A percentile compares a stretch with the other conserved stretches of the same genome.
Evolutionary conservation across 1,140 invertebrate species (phyloP).

Genomic region (Lethocerus indicus): DNA sequence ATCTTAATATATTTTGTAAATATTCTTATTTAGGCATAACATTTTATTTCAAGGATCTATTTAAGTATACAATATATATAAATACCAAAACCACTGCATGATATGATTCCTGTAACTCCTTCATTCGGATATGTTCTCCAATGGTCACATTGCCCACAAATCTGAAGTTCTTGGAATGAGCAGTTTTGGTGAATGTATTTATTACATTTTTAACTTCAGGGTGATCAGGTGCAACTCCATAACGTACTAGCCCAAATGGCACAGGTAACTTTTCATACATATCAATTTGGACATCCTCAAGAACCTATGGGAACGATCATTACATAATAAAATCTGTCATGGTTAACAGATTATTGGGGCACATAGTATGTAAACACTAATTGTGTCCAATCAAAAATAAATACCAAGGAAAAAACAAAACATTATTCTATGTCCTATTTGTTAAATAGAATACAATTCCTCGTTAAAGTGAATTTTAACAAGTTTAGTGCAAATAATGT

Average conservation of each 20-base stretch:
- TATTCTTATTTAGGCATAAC: too few species aligned
- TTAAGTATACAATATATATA: constrained; percentile 2
- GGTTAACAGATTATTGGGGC: not conserved
- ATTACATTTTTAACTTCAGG: constrained; percentile 98
- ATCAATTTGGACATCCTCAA: constrained; percentile 54
- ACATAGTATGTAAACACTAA: too few species aligned
- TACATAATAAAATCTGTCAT: not conserved
- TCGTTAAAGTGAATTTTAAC: too few species aligned
- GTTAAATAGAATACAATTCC: too few species aligned
- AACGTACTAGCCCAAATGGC: constrained; percentile 92
- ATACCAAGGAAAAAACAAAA: too few species aligned
- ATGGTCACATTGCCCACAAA: constrained; percentile 87
- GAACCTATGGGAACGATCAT: constrained; percentile 24
- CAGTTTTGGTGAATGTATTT: constrained; percentile 84
- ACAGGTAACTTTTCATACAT: constrained; percentile 92
- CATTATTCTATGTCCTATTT: too few species aligned
- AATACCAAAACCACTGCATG: constrained; percentile 76
- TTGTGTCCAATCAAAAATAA: too few species aligned
- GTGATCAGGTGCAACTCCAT: constrained; percentile 96
- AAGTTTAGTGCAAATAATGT: too few species aligned
- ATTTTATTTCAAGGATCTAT: not conserved
- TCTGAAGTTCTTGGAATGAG: constrained; percentile 53
- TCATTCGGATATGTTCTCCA: constrained; percentile 61
- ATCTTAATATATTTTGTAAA: too few species aligned
- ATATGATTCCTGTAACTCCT: constrained; percentile 61